A percentile compares a stretch with the other conserved stretches of the same genome.
Evolutionary conservation across 1,140 invertebrate genomes (phyloP).

Genomic region (Lepidurus arcticus): DNA sequence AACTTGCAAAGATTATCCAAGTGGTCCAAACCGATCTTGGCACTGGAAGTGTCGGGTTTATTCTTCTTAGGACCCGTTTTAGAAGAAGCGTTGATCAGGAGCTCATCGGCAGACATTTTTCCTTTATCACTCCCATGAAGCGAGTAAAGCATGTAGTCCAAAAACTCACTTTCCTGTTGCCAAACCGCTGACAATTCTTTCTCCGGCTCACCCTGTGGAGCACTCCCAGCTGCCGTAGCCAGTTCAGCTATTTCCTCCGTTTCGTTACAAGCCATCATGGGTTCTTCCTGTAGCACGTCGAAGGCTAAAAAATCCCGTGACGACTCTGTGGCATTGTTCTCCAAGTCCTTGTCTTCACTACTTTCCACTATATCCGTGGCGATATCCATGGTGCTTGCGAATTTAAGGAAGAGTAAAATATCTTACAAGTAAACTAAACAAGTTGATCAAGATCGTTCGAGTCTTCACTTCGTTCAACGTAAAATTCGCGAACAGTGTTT

Average conservation of each 20-base stretch:
- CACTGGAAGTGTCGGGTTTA: constrained; percentile 32
- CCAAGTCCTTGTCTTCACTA: not conserved
- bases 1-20: constrained; percentile 66
- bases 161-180: constrained; percentile 40
- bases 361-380: not conserved
- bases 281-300: not conserved
- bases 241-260: not conserved
- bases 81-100: not conserved
- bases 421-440: not conserved
- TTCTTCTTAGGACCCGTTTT: constrained; percentile 13
- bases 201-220: not conserved
- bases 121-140: constrained; percentile 39
- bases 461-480: not conserved
- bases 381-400: not conserved
- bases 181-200: constrained; percentile 45
- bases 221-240: not conserved
- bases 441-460: not conserved
- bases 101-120: not conserved
- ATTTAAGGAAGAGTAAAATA: not conserved
- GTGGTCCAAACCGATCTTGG: constrained; percentile 59
- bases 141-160: constrained; percentile 42
- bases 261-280: not conserved
- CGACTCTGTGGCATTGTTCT: not conserved
- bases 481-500: not conserved
- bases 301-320: not conserved